Base-by-base conservation (phyloP, 1,140 invertebrate species). In the Micrasema longulum region DNA sequence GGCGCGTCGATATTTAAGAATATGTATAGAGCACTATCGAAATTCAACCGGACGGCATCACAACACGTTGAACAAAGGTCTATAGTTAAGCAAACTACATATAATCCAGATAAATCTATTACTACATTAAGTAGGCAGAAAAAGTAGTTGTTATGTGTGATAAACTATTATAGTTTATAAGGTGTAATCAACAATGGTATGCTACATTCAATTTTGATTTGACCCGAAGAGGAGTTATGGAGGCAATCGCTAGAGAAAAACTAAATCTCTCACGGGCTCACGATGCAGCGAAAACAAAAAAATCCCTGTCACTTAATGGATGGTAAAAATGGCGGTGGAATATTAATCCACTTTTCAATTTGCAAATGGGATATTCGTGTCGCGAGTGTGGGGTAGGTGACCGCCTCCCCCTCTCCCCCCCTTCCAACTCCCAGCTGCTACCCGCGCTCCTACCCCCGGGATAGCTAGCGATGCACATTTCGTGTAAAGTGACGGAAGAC, bases 311-410 rank as follows among this genome's bases (percentile, higher is more conserved):
- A 67, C 69, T 75, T 75, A 75, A 75, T 75, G 73, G 73, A 72
- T 72, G 70, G 73, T 75, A 75, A 75, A 75, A 75, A 75, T 75
- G 73, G 73, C 60, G 66, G 69, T 57, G 73, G 69, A 75, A 75
- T 75, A 75, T 75, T 75, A 75, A 75, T 75, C 73, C 70, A 75
- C 73, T 75, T 75, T 75, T 72, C 73, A 75, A 75, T 72, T 75
- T 72, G 73, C 73, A 75, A 75, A 75, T 75, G 73, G 73, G 73
- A 75, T 75, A 75, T 75, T 70, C 73, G 70, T 75, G 73, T 75
- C 65, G 73, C 69, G 64, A 60, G 65, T 52, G 72, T 53, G 47
- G 35, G 65, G 65, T 4, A n/a, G 35, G 48, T 57, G 69, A 60
- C 48, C 55, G 35, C 55, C 68, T 12, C 53, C 72, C 57, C 52